A percentile compares a stretch with the other conserved stretches of the same genome.
Conservation (phyloP, 2,113 vertebrate genomes). For the Sclerurus mexicanus region DNA sequence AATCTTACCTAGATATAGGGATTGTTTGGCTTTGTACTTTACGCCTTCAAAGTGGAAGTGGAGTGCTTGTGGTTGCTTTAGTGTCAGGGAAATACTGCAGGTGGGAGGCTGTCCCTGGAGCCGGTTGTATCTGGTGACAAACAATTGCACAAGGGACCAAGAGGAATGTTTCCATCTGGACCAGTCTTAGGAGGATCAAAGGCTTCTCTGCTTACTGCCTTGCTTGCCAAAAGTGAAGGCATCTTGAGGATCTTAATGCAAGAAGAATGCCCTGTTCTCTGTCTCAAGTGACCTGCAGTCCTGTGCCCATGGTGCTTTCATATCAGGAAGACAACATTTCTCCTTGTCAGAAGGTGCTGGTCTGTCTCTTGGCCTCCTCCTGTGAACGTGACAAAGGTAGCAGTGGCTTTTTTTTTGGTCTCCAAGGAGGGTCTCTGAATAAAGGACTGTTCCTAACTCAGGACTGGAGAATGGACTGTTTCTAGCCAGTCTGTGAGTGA, state of each 20-base stretch:
- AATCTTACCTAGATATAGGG: not conserved
- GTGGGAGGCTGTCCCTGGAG: not conserved
- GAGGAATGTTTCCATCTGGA: not conserved
- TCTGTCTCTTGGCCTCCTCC: not conserved
- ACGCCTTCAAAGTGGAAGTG: not conserved
- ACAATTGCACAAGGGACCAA: fast-evolving
- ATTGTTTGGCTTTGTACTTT: not conserved
- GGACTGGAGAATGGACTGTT: not conserved
- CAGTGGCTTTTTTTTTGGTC: not conserved
- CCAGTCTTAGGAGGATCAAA: not conserved
- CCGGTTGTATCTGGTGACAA: not conserved
- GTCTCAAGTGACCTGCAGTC: not conserved
- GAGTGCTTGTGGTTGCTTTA: not conserved
- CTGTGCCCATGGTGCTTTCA: not conserved
- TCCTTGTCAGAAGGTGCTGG: not conserved
- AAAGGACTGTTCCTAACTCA: not conserved
- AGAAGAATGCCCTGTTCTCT: not conserved
- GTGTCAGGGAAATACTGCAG: not conserved
- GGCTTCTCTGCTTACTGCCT: not conserved
- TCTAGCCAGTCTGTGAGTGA: not conserved
- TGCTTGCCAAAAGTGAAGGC: not conserved
- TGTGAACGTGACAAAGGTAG: not conserved
- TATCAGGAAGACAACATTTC: not conserved
- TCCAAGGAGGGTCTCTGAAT: not conserved
- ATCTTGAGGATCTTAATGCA: not conserved